Percentiles rank a stretch among this genome's conserved stretches.
Evolutionary conservation across 1,140 invertebrate species (phyloP).

Genomic region (Danaus plexippus): DNA sequence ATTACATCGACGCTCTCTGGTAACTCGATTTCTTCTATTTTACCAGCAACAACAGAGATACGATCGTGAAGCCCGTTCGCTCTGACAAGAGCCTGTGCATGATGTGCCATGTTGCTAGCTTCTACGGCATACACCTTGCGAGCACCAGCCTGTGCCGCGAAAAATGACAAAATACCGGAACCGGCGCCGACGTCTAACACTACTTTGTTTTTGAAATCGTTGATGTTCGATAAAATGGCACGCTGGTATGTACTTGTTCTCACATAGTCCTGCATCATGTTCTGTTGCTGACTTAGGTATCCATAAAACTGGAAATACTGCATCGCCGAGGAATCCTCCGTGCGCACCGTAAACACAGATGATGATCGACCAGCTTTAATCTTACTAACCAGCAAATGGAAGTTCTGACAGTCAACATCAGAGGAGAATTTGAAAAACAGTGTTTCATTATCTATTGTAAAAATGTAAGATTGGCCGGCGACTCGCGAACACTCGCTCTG

Average conservation of each 20-base stretch:
- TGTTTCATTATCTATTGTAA: constrained; percentile 79
- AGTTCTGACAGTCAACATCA: constrained; percentile 79
- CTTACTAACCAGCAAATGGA: constrained; percentile 84
- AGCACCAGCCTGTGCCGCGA: constrained; percentile 97
- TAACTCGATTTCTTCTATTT: constrained; percentile 98
- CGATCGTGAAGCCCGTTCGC: constrained; percentile 90
- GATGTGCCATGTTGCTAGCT: constrained; percentile 97
- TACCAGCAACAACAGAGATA: constrained; percentile 95
- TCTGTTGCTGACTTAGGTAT: constrained; percentile 99
- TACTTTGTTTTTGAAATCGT: constrained; percentile 93
- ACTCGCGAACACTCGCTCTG: constrained; percentile 80
- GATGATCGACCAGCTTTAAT: constrained; percentile 83
- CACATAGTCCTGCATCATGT: constrained; percentile 99
- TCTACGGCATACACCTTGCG: constrained; percentile 98
- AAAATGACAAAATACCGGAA: constrained; percentile 98
- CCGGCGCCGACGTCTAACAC: constrained; percentile 98
- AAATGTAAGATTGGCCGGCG: constrained; percentile 77
- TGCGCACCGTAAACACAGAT: constrained; percentile 95
- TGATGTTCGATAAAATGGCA: constrained; percentile 93
- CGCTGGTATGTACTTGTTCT: constrained; percentile 98
- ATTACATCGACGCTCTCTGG: constrained; percentile 97
- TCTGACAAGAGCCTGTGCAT: constrained; percentile 93
- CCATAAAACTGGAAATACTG: constrained; percentile 99
- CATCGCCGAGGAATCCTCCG: constrained; percentile 96
- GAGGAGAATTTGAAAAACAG: constrained; percentile 67